phyloP scores from a whole-genome alignment of 1,140 invertebrate genomes.

The Heliothis virescens region DNA sequence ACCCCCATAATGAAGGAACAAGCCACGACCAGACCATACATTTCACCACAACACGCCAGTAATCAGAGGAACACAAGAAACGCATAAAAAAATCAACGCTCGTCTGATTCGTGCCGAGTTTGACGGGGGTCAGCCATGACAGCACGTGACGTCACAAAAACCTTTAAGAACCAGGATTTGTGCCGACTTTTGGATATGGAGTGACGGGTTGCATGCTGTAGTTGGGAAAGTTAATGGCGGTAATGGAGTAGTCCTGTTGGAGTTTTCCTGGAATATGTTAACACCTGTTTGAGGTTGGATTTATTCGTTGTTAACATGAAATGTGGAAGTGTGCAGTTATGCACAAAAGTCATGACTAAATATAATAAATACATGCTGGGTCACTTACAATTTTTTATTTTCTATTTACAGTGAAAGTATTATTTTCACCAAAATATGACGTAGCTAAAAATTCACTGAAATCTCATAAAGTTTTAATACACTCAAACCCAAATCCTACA shows the following conservation, averaged over 20 bases:
- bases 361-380: no score
- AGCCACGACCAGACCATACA: not conserved
- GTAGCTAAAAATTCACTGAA: no score
- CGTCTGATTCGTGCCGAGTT: constrained; percentile 23
- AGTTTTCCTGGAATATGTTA: constrained; percentile 1
- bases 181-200: constrained; percentile 31
- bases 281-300: not conserved
- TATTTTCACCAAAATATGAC: not conserved
- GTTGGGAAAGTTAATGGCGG: constrained; percentile 32
- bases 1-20: not conserved
- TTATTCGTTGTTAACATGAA: no score
- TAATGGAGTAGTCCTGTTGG: constrained; percentile 29
- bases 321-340: no score
- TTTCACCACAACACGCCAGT: not conserved
- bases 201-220: constrained; percentile 41
- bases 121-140: constrained; percentile 43
- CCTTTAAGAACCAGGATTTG: constrained; percentile 45
- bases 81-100: constrained; percentile 43
- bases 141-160: constrained; percentile 46
- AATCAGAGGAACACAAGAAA: constrained; percentile 44
- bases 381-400: no score
- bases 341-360: no score
- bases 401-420: no score
- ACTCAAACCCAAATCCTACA: no score
- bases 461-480: no score